Evolutionary conservation across 2,113 vertebrate genomes (phyloP).

Genomic region (Oncorhynchus clarkii): DNA sequence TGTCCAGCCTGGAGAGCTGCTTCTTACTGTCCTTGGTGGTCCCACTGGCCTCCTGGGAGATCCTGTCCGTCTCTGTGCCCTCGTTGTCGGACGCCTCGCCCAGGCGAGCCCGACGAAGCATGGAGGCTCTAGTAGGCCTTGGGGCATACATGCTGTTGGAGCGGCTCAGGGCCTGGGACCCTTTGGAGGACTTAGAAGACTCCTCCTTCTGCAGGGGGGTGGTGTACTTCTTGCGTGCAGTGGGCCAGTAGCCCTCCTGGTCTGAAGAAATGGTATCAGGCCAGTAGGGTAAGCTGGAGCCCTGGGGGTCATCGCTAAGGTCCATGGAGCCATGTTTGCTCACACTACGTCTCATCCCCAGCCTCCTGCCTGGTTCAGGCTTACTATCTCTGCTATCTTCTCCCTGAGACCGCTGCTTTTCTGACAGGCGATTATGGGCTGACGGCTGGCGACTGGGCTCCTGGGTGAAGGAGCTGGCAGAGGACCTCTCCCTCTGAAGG

Average conservation of each 20-base stretch:
- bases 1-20: constrained; percentile 85
- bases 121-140: constrained; percentile 87
- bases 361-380: constrained; percentile 61
- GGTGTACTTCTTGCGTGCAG: constrained; percentile 67
- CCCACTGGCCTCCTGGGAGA: constrained; percentile 29
- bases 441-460: constrained; percentile 58
- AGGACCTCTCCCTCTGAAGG: constrained; percentile 74
- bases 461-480: constrained; percentile 57
- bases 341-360: constrained; percentile 69
- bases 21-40: constrained; percentile 80
- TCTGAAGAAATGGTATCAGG: constrained; percentile 71
- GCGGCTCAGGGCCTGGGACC: constrained; percentile 78
- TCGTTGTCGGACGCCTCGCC: constrained; percentile 92
- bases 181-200: constrained; percentile 68
- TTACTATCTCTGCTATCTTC: constrained; percentile 43
- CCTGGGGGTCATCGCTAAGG: constrained; percentile 77
- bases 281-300: constrained; percentile 54
- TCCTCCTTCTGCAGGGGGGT: constrained; percentile 76
- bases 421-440: constrained; percentile 62
- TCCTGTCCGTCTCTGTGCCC: constrained; percentile 76
- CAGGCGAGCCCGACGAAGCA: constrained; percentile 88
- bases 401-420: constrained; percentile 65
- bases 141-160: constrained; percentile 91
- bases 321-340: constrained; percentile 78
- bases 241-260: constrained; percentile 74